phyloP scores from a whole-genome alignment of 2,797 vertebrate genomes.

The Etheostoma nigrum region DNA sequence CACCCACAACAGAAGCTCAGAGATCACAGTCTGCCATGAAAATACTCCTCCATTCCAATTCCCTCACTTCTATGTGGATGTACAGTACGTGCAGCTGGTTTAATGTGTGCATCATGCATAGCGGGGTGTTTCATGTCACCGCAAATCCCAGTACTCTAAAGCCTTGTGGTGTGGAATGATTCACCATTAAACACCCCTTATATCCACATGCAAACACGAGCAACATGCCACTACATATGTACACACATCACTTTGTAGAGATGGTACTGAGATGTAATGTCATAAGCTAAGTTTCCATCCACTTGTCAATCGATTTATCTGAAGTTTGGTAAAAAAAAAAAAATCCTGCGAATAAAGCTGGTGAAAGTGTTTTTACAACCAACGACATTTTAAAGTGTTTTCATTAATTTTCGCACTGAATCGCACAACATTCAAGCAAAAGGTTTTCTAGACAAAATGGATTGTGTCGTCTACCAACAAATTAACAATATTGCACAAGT shows the following conservation, averaged over 20 bases:
- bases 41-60: constrained; percentile 46
- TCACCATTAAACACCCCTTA: constrained; percentile 28
- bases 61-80: constrained; percentile 30
- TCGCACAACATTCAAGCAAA: too few species aligned
- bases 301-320: too few species aligned
- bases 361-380: too few species aligned
- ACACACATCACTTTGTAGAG: constrained; percentile 1
- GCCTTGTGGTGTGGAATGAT: constrained; percentile 34
- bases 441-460: too few species aligned
- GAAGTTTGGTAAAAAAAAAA: too few species aligned
- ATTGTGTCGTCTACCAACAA: too few species aligned
- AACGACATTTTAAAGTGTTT: too few species aligned
- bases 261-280: constrained; percentile 25
- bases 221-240: constrained; percentile 4
- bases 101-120: constrained; percentile 6
- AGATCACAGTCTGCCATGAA: constrained; percentile 52
- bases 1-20: constrained; percentile 51
- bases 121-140: constrained; percentile 22
- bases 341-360: too few species aligned
- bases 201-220: constrained; percentile 17
- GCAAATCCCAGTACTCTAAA: constrained; percentile 31
- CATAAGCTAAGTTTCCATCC: background rate
- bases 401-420: too few species aligned
- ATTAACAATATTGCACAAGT: too few species aligned
- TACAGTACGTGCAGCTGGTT: background rate